A percentile compares a stretch with the other conserved stretches of the same genome.
These are phyloP conservation scores for Adoxophyes honmai DNA, from an alignment of 1,140 invertebrate species.

Conservation along the genomic window DNA sequence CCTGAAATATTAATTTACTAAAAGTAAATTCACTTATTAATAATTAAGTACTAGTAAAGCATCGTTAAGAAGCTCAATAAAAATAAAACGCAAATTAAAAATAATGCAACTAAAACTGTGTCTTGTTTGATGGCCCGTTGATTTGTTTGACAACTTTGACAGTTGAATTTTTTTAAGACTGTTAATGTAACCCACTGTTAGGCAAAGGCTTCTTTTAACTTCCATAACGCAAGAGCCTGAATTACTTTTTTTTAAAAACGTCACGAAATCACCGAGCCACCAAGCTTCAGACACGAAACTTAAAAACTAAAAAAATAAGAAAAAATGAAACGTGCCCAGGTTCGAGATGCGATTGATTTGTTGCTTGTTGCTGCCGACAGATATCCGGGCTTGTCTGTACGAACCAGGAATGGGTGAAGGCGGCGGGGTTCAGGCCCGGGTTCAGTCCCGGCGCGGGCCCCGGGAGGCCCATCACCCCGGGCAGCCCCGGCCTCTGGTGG, in stretches of 20 bases:
- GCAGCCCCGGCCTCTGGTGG: constrained; percentile 83
- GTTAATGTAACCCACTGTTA: too few species aligned
- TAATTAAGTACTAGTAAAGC: neutral
- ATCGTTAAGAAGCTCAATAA: constrained; percentile 10
- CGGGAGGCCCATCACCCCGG: constrained; percentile 79
- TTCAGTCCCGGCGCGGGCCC: constrained; percentile 72
- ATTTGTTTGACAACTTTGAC: neutral
- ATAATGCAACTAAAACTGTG: constrained; percentile 3
- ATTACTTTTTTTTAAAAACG: too few species aligned
- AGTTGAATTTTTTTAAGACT: neutral
- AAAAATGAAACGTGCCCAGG: constrained; percentile 90
- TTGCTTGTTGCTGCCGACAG: constrained; percentile 87
- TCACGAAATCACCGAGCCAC: too few species aligned
- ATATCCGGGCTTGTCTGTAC: constrained; percentile 90
- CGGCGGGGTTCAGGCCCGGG: constrained; percentile 78
- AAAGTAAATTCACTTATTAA: neutral
- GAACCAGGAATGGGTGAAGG: constrained; percentile 94
- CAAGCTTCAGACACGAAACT: constrained; percentile 3
- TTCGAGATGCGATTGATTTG: constrained; percentile 88
- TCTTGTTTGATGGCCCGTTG: constrained; percentile 2
- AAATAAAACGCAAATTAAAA: constrained; percentile 2
- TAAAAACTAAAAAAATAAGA: constrained; percentile 77
- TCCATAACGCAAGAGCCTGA: too few species aligned
- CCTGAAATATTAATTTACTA: neutral
- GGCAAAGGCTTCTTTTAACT: too few species aligned